phyloP scores from a whole-genome alignment of 2,888 invertebrate genomes.

The Osmoderma eremita region DNA sequence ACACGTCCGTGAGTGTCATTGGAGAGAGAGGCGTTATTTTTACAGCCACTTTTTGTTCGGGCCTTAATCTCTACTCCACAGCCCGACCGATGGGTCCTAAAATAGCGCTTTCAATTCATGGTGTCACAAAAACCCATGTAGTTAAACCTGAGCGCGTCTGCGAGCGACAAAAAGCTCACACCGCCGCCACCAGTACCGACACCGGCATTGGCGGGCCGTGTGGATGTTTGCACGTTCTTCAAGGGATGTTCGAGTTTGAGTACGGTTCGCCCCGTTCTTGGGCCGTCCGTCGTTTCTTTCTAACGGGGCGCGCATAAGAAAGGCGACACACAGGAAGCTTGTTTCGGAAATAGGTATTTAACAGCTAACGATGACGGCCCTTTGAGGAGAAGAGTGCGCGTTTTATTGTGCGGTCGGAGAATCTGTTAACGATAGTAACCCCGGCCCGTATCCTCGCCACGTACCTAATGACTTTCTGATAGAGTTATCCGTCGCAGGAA shows the following conservation, averaged over 20 bases:
- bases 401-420: conserved; percentile 43
- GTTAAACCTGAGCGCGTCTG: conserved; percentile 31
- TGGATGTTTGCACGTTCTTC: conserved; percentile 34
- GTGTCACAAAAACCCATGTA: conserved; percentile 35
- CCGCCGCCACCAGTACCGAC: neutral
- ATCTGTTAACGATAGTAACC: conserved; percentile 45
- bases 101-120: conserved; percentile 50
- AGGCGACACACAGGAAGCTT: conserved; percentile 55
- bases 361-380: conserved; percentile 58
- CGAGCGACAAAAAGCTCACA: conserved; percentile 33
- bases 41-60: conserved; percentile 37
- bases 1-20: conserved; percentile 24
- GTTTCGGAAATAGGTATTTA: conserved; percentile 62
- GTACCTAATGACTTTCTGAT: conserved; percentile 44
- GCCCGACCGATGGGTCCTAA: conserved; percentile 43
- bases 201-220: conserved; percentile 16
- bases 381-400: conserved; percentile 47
- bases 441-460: neutral
- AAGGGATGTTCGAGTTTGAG: conserved; percentile 33
- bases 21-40: conserved; percentile 40
- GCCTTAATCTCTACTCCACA: conserved; percentile 42
- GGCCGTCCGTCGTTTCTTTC: conserved; percentile 40
- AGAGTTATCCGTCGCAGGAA: conserved; percentile 41
- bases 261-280: conserved; percentile 3
- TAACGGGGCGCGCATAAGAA: conserved; percentile 15